Evolutionary conservation across 2,888 invertebrate genomes (phyloP).

Genomic region (Plebejus melissa): DNA sequence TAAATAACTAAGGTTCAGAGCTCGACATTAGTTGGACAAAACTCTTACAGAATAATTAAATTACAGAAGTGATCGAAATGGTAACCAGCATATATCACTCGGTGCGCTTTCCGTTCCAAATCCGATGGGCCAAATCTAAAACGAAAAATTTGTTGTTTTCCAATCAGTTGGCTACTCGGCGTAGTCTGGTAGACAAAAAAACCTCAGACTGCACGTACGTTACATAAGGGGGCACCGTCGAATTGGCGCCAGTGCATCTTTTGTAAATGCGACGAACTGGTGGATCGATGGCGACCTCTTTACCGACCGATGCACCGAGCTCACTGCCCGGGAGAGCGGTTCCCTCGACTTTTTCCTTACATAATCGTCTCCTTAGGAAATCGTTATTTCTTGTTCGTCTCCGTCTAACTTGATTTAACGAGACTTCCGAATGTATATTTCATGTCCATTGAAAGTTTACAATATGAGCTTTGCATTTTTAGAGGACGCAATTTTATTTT

Average conservation of each 20-base stretch:
- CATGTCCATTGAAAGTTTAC: too few relatives aligned
- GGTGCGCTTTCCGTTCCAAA: neutral
- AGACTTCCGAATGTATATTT: neutral
- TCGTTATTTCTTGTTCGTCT: conserved; percentile 12
- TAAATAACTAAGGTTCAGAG: neutral
- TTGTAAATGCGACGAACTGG: conserved; percentile 51
- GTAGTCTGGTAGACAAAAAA: conserved; percentile 4
- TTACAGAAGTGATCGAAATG: neutral
- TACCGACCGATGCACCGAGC: conserved; percentile 73
- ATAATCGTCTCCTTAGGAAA: conserved; percentile 38
- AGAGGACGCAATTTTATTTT: too few relatives aligned
- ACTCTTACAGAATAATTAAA: neutral
- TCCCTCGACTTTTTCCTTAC: conserved; percentile 42
- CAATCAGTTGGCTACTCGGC: neutral
- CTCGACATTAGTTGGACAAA: neutral
- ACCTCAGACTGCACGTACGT: conserved; percentile 12
- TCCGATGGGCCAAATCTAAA: neutral
- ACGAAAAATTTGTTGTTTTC: neutral
- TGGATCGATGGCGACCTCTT: conserved; percentile 74
- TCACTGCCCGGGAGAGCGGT: conserved; percentile 59
- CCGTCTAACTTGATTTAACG: neutral
- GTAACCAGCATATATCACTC: neutral
- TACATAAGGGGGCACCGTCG: conserved; percentile 38
- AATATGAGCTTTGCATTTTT: too few relatives aligned
- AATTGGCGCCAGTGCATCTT: conserved; percentile 46